Evolutionary conservation across 2,888 invertebrate genomes (phyloP).

Genomic region (Acanthosepion lycidas): DNA sequence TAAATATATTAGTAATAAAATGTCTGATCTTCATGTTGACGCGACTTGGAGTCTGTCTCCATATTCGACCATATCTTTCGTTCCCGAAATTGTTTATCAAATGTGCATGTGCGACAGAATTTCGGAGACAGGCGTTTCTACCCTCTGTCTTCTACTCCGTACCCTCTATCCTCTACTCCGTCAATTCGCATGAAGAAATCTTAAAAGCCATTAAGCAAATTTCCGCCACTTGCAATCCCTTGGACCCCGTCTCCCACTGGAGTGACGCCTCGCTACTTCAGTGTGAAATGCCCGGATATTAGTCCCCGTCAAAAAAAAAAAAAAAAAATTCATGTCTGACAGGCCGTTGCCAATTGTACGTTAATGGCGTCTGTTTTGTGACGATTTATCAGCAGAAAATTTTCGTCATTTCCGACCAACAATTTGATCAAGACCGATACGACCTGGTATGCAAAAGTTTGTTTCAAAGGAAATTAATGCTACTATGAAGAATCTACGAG

Average conservation of each 20-base stretch:
- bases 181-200: neutral
- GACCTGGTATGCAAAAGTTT: neutral
- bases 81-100: neutral
- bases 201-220: constrained; percentile 17
- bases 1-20: no score
- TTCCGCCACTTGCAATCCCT: neutral
- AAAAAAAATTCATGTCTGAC: neutral
- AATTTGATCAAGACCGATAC: neutral
- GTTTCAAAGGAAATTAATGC: neutral
- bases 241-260: neutral
- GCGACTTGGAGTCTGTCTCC: no score
- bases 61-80: no score
- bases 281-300: neutral
- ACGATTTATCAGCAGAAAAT: neutral
- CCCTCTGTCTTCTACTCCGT: no score
- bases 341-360: neutral
- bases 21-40: no score
- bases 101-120: neutral
- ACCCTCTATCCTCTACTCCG: no score
- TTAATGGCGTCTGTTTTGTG: neutral
- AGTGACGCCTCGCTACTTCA: neutral
- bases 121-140: neutral
- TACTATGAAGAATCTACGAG: neutral
- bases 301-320: no score
- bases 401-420: neutral